A percentile compares a stretch with the other conserved stretches of the same genome.
Conservation (phyloP, 2,888 invertebrate species). For the Hipparchia semele region DNA sequence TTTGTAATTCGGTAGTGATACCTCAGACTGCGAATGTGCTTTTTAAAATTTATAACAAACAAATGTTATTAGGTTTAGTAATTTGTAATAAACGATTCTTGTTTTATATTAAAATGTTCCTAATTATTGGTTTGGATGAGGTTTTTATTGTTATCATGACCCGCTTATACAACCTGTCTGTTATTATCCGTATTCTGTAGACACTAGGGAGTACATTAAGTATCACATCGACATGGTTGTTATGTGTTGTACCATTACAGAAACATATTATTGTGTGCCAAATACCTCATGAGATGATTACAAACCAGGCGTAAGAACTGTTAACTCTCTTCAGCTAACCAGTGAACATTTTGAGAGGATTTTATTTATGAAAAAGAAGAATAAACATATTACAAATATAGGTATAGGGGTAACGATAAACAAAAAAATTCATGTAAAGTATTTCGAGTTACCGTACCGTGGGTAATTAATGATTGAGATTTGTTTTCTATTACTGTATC, state of each 20-base stretch:
- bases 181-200: conserved; percentile 8
- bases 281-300: background rate
- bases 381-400: too few relatives aligned
- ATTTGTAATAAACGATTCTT: conserved; percentile 56
- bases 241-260: conserved; percentile 21
- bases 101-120: conserved; percentile 78
- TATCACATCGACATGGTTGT: conserved; percentile 31
- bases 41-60: conserved; percentile 56
- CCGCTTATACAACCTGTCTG: conserved; percentile 48
- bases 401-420: too few relatives aligned
- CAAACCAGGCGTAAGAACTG: background rate
- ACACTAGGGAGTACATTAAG: background rate
- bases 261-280: conserved; percentile 36
- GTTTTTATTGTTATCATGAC: conserved; percentile 49
- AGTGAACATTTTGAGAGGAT: too few relatives aligned
- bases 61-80: conserved; percentile 57
- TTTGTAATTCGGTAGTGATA: conserved; percentile 58
- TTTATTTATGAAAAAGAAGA: too few relatives aligned
- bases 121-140: conserved; percentile 63
- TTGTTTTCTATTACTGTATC: conserved; percentile 42
- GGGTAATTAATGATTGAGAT: conserved; percentile 22
- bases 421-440: too few relatives aligned
- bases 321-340: too few relatives aligned
- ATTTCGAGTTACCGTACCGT: too few relatives aligned
- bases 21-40: conserved; percentile 74